Percentiles rank a stretch among this genome's conserved stretches.
Conservation (phyloP, 2,113 vertebrate genomes). For the Ctenomys sociabilis region DNA sequence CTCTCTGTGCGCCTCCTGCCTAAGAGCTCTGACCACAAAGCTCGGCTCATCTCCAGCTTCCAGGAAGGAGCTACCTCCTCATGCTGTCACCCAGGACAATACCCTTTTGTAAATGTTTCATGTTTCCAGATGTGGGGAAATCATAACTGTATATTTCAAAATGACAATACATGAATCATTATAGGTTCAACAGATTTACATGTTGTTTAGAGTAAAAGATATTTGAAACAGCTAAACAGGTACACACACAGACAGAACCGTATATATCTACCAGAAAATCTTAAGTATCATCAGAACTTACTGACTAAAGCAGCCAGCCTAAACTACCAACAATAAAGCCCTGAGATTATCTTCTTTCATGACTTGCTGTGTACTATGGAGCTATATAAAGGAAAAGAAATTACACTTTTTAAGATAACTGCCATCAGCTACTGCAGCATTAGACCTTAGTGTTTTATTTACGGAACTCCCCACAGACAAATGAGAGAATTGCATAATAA, state of each 20-base stretch:
- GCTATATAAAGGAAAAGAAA: conserved; percentile 58
- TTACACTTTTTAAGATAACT: conserved; percentile 67
- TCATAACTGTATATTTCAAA: neutral
- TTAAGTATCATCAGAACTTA: conserved; percentile 37
- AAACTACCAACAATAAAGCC: neutral
- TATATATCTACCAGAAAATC: conserved; percentile 60
- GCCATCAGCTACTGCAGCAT: conserved; percentile 78
- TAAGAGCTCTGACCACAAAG: neutral
- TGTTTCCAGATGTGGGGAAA: neutral
- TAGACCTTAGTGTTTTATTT: conserved; percentile 84
- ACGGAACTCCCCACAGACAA: conserved; percentile 84
- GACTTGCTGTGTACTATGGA: conserved; percentile 64
- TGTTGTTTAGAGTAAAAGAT: neutral
- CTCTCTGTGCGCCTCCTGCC: neutral
- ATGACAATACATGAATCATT: neutral
- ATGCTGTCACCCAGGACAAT: neutral
- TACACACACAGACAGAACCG: neutral
- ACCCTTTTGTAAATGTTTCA: neutral
- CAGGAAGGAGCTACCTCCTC: neutral
- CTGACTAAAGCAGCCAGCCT: neutral
- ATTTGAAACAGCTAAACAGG: neutral
- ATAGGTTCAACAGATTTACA: neutral
- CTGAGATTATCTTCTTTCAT: neutral
- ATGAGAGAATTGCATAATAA: conserved; percentile 83
- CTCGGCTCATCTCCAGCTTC: neutral